Evolutionary conservation across 2,113 vertebrate species (phyloP).

Genomic region (Myiozetetes cayanensis): DNA sequence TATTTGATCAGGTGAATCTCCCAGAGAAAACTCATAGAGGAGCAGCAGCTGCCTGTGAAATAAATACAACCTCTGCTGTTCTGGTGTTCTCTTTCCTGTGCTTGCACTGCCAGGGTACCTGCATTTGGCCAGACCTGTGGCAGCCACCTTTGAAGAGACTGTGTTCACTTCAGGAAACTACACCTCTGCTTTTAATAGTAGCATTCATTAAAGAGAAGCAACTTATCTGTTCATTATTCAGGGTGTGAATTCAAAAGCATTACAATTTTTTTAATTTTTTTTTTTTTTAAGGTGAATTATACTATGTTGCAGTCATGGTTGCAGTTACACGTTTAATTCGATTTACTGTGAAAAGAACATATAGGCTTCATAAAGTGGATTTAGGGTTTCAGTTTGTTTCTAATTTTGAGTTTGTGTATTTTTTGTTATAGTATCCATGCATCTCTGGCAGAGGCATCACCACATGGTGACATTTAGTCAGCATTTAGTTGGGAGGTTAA

Average conservation of each 20-base stretch:
- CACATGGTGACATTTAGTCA: not conserved
- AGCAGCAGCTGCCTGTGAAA: not conserved
- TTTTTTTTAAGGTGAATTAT: not conserved
- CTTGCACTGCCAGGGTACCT: not conserved
- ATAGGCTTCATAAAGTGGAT: not conserved
- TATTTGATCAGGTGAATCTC: not conserved
- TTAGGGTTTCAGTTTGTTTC: not conserved
- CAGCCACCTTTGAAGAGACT: not conserved
- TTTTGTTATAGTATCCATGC: not conserved
- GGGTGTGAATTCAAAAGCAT: not conserved
- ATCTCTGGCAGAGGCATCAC: not conserved
- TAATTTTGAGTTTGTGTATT: not conserved
- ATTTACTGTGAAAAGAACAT: not conserved
- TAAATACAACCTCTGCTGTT: not conserved
- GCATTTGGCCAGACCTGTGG: not conserved
- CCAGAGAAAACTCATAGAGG: not conserved
- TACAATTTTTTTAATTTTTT: not conserved
- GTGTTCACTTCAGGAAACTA: not conserved
- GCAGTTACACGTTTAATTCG: not conserved
- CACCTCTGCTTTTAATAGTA: not conserved
- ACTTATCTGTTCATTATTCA: not conserved
- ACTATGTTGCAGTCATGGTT: not conserved
- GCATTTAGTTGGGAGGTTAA: not conserved
- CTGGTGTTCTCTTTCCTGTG: not conserved
- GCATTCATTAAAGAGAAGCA: not conserved